Evolutionary conservation across 64 coral and sea anemone species (phyloP).

Genomic region (Acropora yongei): DNA sequence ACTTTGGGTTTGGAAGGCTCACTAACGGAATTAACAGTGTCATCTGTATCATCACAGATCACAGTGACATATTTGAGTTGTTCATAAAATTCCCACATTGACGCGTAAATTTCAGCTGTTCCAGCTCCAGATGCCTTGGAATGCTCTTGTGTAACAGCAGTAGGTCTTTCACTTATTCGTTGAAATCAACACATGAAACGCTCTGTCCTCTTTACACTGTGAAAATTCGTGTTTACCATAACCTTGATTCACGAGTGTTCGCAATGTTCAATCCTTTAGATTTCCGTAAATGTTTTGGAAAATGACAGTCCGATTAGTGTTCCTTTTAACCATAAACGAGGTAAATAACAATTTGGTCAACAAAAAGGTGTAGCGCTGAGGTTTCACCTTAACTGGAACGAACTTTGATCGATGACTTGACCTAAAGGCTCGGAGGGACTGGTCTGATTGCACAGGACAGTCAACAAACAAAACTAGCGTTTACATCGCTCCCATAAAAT

Average conservation of each 20-base stretch:
- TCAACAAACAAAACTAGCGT: not conserved
- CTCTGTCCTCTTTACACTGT: not conserved
- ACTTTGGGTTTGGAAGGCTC: slow-evolving; percentile 4
- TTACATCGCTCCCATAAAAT: not conserved
- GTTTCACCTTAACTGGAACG: not conserved
- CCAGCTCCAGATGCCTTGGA: no score
- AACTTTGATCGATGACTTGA: not conserved
- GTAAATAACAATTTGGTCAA: no score
- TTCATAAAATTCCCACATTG: slow-evolving; percentile 47
- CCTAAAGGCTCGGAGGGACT: slow-evolving; percentile 2
- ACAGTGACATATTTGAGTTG: slow-evolving; percentile 38
- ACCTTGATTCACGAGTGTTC: no score
- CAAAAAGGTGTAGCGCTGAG: no score
- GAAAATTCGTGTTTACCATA: not conserved
- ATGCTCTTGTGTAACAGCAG: no score
- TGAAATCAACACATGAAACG: not conserved
- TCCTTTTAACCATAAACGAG: not conserved
- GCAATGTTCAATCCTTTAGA: not conserved
- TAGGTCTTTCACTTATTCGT: not conserved
- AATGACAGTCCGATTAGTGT: not conserved
- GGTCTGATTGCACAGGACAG: not conserved
- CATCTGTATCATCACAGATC: slow-evolving; percentile 45
- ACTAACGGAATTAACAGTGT: slow-evolving; percentile 15
- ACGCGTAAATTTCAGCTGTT: not conserved
- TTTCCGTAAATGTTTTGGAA: not conserved